These are phyloP conservation scores for Gastracanthus pulcherrimus DNA, from an alignment of 2,888 invertebrate species.

Conservation along the genomic window DNA sequence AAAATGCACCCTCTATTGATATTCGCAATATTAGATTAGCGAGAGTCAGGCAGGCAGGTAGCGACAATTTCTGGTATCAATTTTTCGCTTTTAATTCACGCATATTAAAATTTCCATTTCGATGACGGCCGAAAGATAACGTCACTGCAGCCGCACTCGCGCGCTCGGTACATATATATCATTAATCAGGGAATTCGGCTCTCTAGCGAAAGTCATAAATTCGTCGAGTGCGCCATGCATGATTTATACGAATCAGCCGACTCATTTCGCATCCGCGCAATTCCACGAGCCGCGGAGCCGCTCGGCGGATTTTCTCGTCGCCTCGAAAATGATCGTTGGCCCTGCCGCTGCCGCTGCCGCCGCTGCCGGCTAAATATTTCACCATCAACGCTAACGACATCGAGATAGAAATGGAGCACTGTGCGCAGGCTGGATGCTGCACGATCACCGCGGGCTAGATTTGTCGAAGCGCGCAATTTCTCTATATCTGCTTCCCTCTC, in stretches of 20 bases:
- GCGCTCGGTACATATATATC: constrained; percentile 3
- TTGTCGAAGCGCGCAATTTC: constrained; percentile 15
- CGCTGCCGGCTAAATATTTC: constrained; percentile 47
- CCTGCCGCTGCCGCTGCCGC: too few relatives aligned
- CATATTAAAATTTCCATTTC: constrained; percentile 42
- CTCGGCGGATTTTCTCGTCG: constrained; percentile 6
- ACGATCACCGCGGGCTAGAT: constrained; percentile 7
- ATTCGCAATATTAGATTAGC: constrained; percentile 9
- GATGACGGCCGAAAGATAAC: background rate
- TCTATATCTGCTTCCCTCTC: background rate
- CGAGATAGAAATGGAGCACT: constrained; percentile 37
- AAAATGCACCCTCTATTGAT: background rate
- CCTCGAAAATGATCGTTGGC: constrained; percentile 31
- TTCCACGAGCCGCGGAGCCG: too few relatives aligned
- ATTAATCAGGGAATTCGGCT: constrained; percentile 40
- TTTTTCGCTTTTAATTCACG: constrained; percentile 19
- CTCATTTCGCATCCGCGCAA: constrained; percentile 42
- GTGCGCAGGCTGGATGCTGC: background rate
- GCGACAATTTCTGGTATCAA: constrained; percentile 14
- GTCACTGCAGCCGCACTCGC: background rate
- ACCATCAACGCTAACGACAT: constrained; percentile 48
- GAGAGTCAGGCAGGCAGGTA: background rate
- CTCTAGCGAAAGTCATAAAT: constrained; percentile 48
- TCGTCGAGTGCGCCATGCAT: constrained; percentile 37
- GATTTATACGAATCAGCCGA: constrained; percentile 52